phyloP scores from a whole-genome alignment of 2,797 vertebrate genomes.

The Lithobates sylvaticus region DNA sequence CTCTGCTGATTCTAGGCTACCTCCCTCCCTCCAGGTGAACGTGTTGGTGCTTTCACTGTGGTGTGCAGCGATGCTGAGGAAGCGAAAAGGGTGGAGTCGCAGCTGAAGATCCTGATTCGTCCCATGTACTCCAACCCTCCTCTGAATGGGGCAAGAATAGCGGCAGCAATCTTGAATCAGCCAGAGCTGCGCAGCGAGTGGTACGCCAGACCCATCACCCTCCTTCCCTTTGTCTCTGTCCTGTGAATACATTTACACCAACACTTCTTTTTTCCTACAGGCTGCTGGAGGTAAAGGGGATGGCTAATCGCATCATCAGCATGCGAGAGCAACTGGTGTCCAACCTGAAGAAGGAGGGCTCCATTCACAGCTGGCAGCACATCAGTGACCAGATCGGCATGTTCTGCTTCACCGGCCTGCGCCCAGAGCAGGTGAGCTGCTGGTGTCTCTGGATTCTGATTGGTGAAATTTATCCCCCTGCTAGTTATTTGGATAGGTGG shows the following conservation, averaged over 20 bases:
- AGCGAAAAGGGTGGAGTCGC: slow-evolving; percentile 95
- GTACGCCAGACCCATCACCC: slow-evolving; percentile 65
- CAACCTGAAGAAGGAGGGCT: slow-evolving; percentile 94
- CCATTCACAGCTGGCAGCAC: slow-evolving; percentile 93
- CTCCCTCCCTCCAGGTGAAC: slow-evolving; percentile 83
- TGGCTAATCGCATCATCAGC: slow-evolving; percentile 95
- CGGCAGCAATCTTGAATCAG: slow-evolving; percentile 87
- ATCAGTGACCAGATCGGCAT: slow-evolving; percentile 98
- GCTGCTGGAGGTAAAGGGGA: slow-evolving; percentile 91
- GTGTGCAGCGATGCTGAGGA: slow-evolving; percentile 90
- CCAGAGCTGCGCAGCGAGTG: slow-evolving; percentile 88
- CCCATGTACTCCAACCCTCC: slow-evolving; percentile 98
- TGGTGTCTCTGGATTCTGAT: too few species aligned
- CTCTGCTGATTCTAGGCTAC: not conserved
- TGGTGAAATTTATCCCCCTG: too few species aligned
- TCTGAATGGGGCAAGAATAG: slow-evolving; percentile 93
- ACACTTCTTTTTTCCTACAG: slow-evolving; percentile 68
- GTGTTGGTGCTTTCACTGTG: slow-evolving; percentile 92
- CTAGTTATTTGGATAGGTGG: not conserved
- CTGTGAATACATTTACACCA: not conserved
- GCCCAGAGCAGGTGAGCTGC: slow-evolving; percentile 89
- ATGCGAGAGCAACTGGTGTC: slow-evolving; percentile 92
- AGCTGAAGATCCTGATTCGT: slow-evolving; percentile 96
- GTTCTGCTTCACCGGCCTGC: slow-evolving; percentile 98
- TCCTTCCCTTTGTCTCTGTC: not conserved